A percentile compares a stretch with the other conserved stretches of the same genome.
These are phyloP conservation scores for Deroptyus accipitrinus DNA, from an alignment of 2,113 vertebrate genomes.

Conservation along the genomic window DNA sequence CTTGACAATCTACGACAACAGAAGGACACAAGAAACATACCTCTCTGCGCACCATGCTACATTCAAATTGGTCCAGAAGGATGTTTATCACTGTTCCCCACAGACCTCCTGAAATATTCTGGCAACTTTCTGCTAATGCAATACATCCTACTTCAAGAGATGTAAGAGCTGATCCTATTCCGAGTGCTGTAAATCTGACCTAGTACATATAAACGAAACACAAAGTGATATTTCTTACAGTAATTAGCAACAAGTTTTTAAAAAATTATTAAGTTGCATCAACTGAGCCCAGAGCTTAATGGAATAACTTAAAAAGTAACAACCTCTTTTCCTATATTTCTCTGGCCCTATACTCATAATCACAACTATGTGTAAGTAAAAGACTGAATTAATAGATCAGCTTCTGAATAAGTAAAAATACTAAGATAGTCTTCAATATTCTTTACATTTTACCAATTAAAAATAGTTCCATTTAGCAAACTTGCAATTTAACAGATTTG, in stretches of 20 bases:
- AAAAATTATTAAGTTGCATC: neutral
- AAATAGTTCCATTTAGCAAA: neutral
- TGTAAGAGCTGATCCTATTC: slow-evolving; percentile 89
- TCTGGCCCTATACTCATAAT: neutral
- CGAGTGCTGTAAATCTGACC: slow-evolving; percentile 94
- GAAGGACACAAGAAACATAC: slow-evolving; percentile 63
- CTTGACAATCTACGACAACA: neutral
- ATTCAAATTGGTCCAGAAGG: slow-evolving; percentile 90
- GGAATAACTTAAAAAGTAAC: neutral
- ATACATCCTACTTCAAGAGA: slow-evolving; percentile 84
- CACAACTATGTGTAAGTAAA: neutral
- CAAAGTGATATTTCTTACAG: neutral
- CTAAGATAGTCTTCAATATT: neutral
- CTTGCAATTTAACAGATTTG: neutral
- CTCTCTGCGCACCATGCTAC: slow-evolving; percentile 95
- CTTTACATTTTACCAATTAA: neutral
- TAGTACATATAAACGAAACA: slow-evolving; percentile 49
- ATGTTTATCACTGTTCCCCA: slow-evolving; percentile 94
- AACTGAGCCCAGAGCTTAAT: neutral
- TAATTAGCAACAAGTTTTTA: neutral
- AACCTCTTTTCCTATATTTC: neutral
- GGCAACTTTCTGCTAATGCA: slow-evolving; percentile 90
- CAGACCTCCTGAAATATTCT: slow-evolving; percentile 95
- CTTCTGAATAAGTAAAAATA: neutral
- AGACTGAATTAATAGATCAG: neutral